Conservation (phyloP, 1,140 invertebrate genomes). For the Drosophila lini region DNA sequence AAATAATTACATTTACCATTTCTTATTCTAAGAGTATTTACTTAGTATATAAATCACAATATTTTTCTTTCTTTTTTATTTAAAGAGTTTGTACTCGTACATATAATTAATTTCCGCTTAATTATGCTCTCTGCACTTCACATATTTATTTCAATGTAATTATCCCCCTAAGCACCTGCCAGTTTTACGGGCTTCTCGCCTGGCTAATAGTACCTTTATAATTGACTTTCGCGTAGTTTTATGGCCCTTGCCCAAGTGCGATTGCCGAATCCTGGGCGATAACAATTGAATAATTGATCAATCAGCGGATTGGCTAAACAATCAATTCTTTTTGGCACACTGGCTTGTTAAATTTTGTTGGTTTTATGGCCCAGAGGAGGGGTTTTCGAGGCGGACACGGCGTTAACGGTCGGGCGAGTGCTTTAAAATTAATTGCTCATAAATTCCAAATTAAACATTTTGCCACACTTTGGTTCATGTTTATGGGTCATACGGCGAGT, state of each 20-base stretch:
- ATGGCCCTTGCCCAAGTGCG: slow-evolving; percentile 13
- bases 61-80: neutral
- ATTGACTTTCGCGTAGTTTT: slow-evolving; percentile 29
- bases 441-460: slow-evolving; percentile 82
- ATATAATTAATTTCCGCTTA: neutral
- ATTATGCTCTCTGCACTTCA: neutral
- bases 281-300: slow-evolving; percentile 70
- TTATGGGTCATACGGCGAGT: slow-evolving; percentile 67
- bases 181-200: slow-evolving; percentile 3
- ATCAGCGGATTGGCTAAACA: slow-evolving; percentile 57
- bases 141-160: slow-evolving; percentile 14
- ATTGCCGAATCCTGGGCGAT: slow-evolving; percentile 42
- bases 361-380: neutral
- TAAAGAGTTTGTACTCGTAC: neutral
- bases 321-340: slow-evolving; percentile 56
- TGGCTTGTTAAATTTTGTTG: slow-evolving; percentile 62
- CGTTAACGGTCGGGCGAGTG: slow-evolving; percentile 42
- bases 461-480: slow-evolving; percentile 74
- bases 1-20: neutral
- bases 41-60: neutral
- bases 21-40: neutral
- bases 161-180: neutral
- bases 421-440: slow-evolving; percentile 83
- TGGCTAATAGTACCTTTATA: slow-evolving; percentile 27
- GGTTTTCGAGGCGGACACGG: neutral